A percentile compares a stretch with the other conserved stretches of the same genome.
Conservation (phyloP, 2,888 invertebrate species). For the Ophioninae sp. region DNA sequence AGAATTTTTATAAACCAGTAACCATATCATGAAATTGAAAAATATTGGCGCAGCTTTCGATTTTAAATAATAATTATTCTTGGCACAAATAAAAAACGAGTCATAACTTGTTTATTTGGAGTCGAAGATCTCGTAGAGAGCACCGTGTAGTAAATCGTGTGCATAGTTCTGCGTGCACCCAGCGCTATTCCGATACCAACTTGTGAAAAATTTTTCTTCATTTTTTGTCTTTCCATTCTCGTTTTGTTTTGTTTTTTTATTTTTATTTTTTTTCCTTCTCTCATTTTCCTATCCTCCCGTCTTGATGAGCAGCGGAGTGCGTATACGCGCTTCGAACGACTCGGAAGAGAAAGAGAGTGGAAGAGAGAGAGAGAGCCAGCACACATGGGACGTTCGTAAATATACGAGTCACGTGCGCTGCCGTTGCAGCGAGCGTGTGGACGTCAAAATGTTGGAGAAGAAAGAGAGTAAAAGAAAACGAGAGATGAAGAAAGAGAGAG, state of each 20-base stretch:
- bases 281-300: constrained; percentile 57
- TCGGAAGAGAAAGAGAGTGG: constrained; percentile 34
- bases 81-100: neutral
- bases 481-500: constrained; percentile 20
- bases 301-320: constrained; percentile 42
- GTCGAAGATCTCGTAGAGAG: neutral
- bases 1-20: neutral
- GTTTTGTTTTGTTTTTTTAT: constrained; percentile 26
- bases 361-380: constrained; percentile 50
- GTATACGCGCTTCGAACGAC: constrained; percentile 62
- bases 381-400: constrained; percentile 75
- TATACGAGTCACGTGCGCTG: constrained; percentile 79
- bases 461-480: constrained; percentile 23
- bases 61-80: neutral
- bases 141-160: constrained; percentile 31
- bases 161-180: constrained; percentile 51
- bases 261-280: constrained; percentile 38
- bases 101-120: neutral
- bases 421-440: constrained; percentile 65
- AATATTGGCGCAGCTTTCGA: neutral
- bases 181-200: constrained; percentile 49
- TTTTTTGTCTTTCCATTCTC: constrained; percentile 16
- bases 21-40: neutral
- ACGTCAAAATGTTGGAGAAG: constrained; percentile 73
- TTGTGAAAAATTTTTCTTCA: constrained; percentile 36